These are phyloP conservation scores for Scarus forsteni DNA, from an alignment of 2,797 vertebrate genomes.

Conservation along the genomic window DNA sequence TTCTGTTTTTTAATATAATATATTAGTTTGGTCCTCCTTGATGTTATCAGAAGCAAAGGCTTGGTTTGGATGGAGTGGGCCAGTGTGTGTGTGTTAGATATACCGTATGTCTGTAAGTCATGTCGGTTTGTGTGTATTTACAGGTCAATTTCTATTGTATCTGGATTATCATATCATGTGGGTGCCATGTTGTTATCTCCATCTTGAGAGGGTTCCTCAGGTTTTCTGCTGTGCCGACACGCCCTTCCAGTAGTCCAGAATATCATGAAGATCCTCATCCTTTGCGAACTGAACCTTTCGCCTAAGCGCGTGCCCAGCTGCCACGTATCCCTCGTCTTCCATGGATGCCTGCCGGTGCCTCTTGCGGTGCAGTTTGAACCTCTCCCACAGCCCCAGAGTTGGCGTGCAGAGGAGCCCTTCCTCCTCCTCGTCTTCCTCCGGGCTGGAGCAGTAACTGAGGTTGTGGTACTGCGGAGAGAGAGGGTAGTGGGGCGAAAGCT, in stretches of 20 bases:
- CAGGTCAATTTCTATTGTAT: slow-evolving; percentile 58
- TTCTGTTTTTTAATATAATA: slow-evolving; percentile 67
- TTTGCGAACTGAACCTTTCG: slow-evolving; percentile 99
- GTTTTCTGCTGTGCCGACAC: slow-evolving; percentile 98
- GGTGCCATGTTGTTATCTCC: slow-evolving; percentile 41
- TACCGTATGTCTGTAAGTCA: slow-evolving; percentile 28
- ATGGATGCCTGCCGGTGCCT: slow-evolving; percentile 88
- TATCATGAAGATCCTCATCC: slow-evolving; percentile 99
- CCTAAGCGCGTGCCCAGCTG: slow-evolving; percentile 95
- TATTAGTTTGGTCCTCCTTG: slow-evolving; percentile 76
- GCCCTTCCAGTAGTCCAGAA: slow-evolving; percentile 99
- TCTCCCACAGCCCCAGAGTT: slow-evolving; percentile 94
- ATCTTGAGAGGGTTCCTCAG: slow-evolving; percentile 79
- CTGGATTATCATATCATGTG: slow-evolving; percentile 39
- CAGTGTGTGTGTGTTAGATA: slow-evolving; percentile 21
- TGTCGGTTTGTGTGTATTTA: slow-evolving; percentile 73
- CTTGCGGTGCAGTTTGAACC: slow-evolving; percentile 95
- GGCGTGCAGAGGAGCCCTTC: slow-evolving; percentile 90
- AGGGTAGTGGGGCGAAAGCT: slow-evolving; percentile 94
- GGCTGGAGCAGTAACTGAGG: slow-evolving; percentile 95
- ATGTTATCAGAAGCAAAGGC: slow-evolving; percentile 71
- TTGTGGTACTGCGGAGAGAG: slow-evolving; percentile 96
- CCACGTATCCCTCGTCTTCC: slow-evolving; percentile 94
- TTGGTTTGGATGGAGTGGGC: slow-evolving; percentile 63
- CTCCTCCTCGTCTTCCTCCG: slow-evolving; percentile 86